A percentile compares a stretch with the other conserved stretches of the same genome.
Evolutionary conservation across 2,888 invertebrate species (phyloP).

Genomic region (Zaprionus bogoriensis): DNA sequence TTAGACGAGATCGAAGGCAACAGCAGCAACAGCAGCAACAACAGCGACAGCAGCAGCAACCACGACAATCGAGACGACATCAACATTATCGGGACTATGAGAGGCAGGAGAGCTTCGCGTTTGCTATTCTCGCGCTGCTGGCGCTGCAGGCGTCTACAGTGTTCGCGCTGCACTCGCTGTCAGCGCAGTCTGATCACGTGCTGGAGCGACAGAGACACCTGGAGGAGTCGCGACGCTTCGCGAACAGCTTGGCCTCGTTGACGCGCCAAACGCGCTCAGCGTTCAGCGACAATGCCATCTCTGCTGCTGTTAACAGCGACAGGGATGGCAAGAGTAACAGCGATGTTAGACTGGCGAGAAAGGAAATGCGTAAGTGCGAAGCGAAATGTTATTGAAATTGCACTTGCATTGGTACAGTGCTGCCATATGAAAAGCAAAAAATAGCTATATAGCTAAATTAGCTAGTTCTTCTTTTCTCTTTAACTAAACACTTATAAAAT

Average conservation of each 20-base stretch:
- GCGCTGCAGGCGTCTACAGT: constrained; percentile 44
- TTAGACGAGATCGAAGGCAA: constrained; percentile 39
- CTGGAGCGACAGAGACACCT: background rate
- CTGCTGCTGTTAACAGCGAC: constrained; percentile 5
- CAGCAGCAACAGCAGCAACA: constrained; percentile 12
- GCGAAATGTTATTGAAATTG: no score
- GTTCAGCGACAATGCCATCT: constrained; percentile 3
- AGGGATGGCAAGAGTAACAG: background rate
- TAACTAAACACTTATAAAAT: no score
- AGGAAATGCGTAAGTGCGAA: constrained; percentile 74
- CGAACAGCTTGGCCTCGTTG: background rate
- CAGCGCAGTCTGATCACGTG: background rate
- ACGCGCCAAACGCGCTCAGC: background rate
- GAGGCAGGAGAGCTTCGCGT: constrained; percentile 30
- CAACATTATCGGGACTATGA: constrained; percentile 18
- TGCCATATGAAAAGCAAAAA: no score
- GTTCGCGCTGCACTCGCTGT: background rate
- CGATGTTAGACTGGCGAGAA: constrained; percentile 42
- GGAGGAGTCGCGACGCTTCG: background rate
- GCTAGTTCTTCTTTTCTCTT: no score
- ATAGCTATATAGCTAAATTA: no score
- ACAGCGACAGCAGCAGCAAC: constrained; percentile 6
- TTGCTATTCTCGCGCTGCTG: constrained; percentile 62
- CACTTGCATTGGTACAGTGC: background rate
- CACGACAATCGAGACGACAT: constrained; percentile 8